Base-by-base conservation (phyloP, 2,113 vertebrate genomes). In the Tympanuchus pallidicinctus region DNA sequence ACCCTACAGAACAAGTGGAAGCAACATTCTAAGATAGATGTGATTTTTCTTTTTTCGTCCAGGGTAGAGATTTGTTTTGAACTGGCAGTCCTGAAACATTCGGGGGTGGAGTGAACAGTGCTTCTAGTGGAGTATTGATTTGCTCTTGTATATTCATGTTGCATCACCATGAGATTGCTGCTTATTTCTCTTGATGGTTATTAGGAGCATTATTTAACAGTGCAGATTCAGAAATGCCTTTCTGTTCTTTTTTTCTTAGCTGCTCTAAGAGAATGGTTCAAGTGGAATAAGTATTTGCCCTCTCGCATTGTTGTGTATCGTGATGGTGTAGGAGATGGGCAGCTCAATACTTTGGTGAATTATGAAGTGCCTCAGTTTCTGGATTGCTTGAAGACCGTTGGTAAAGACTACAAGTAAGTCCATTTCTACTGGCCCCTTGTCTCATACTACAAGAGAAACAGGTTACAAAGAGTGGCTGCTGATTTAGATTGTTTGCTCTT, bases 301-400 rank as follows among this genome's bases (percentile, higher is more conserved):
- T 97, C 98, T 28, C 98, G 99, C 19, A 98, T 99, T 86, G 96
- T 99, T 2, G 98, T 99, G 88, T 99, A 99, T 87, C 97, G 99
- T 12, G 99, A 99, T 34, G 99, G 99, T 1, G 99, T 99, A 15
- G 99, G 99, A 7, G 99, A 99, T 2, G 99, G 99, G 17, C 99
- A 99, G 30, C 97, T 99, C 24, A 97, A 98, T 69, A 98, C 98
- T 0, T 91, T 99, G 66, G 99, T 99, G 50, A 98, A 95, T 94
- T 99, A 99, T 0, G 99, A 99, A 96, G 98, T 99, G 5, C 94
- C 98, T 10, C 99, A 99, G 34, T 98, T 99, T 90, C 80, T 98
- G 88, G 98, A 99, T 57, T 99, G 98, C 89, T 98, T 99, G 79
- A 98, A 96, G 82, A 97, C 98, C 32, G 70, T 99, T 43, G 98